phyloP scores from a whole-genome alignment of 2,113 vertebrate genomes.

The Tonatia bakeri region DNA sequence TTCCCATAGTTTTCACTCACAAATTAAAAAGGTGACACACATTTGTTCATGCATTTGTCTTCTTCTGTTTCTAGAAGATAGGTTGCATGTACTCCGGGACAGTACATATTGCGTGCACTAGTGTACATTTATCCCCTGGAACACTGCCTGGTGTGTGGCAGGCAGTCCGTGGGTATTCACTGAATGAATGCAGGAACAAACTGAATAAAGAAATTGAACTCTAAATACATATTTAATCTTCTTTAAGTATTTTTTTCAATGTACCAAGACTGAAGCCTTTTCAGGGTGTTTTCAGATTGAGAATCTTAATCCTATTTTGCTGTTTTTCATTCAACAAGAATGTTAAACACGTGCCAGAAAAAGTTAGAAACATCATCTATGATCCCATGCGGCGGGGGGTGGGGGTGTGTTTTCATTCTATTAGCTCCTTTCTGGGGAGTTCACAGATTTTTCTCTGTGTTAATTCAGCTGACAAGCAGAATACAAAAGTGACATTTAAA shows the following conservation, averaged over 20 bases:
- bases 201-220: constrained; percentile 1
- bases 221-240: background rate
- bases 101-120: background rate
- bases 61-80: background rate
- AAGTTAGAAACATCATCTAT: background rate
- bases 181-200: background rate
- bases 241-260: background rate
- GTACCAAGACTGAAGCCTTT: background rate
- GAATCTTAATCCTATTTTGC: background rate
- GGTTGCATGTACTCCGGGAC: background rate
- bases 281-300: background rate
- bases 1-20: background rate
- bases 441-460: background rate
- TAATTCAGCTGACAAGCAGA: constrained; percentile 25
- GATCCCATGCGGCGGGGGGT: background rate
- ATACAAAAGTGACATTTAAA: background rate
- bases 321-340: background rate
- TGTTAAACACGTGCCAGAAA: background rate
- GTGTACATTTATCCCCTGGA: background rate
- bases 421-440: background rate
- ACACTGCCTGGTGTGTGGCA: rapidly evolving
- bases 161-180: background rate
- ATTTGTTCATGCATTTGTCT: background rate
- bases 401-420: background rate
- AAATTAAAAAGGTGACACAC: background rate